phyloP scores from a whole-genome alignment of 2,888 invertebrate species.

The Hipparchia sbordonii region DNA sequence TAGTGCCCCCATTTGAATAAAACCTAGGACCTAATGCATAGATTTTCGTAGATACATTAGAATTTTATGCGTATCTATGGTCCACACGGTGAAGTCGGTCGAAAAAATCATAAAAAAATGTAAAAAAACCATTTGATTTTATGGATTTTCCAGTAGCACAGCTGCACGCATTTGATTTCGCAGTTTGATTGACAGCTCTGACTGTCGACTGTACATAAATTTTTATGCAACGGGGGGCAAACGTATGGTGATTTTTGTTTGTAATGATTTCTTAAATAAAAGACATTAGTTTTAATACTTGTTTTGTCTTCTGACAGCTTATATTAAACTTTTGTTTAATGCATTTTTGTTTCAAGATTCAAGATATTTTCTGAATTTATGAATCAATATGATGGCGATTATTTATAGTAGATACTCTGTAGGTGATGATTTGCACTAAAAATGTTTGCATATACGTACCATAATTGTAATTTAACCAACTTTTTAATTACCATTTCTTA shows the following conservation, averaged over 20 bases:
- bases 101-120: constrained; percentile 19
- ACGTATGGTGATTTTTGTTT: constrained; percentile 54
- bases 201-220: constrained; percentile 52
- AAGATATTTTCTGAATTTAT: neutral
- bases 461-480: too few species aligned
- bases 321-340: constrained; percentile 13
- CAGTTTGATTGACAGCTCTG: constrained; percentile 39
- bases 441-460: neutral
- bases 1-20: constrained; percentile 69
- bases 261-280: constrained; percentile 51
- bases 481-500: too few species aligned
- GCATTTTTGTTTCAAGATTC: neutral
- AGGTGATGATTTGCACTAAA: neutral
- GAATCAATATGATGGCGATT: neutral
- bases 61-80: constrained; percentile 45
- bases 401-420: neutral
- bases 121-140: constrained; percentile 24
- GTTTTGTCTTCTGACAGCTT: constrained; percentile 50
- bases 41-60: constrained; percentile 50
- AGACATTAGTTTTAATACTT: constrained; percentile 53
- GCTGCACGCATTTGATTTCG: constrained; percentile 33
- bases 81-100: constrained; percentile 40
- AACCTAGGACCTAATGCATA: constrained; percentile 57
- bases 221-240: constrained; percentile 59
- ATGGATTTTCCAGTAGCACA: constrained; percentile 30